Conservation (phyloP, 2,888 invertebrate genomes). For the Ophioninae sp. region DNA sequence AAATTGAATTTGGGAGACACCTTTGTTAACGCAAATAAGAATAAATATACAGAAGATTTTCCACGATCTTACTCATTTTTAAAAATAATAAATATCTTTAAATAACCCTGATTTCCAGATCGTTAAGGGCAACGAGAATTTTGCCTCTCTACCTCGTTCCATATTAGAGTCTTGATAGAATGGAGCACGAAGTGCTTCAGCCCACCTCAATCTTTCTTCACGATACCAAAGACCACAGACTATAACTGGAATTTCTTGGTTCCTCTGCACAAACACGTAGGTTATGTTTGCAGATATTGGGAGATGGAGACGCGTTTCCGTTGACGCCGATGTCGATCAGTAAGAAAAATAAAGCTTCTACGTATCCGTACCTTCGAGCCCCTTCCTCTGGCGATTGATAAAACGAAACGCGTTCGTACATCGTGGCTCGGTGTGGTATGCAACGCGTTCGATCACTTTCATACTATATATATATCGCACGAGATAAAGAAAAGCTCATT, state of each 20-base stretch:
- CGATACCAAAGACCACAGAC: background rate
- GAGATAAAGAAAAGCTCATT: slow-evolving; percentile 34
- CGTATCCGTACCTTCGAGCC: slow-evolving; percentile 5
- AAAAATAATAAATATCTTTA: no score
- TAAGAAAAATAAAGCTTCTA: slow-evolving; percentile 5
- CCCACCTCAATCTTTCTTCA: background rate
- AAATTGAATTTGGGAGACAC: no score
- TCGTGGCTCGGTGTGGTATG: background rate
- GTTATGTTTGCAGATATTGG: slow-evolving; percentile 10
- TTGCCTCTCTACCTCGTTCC: background rate
- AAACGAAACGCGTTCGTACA: background rate
- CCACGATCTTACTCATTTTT: no score
- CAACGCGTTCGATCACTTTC: slow-evolving; percentile 4
- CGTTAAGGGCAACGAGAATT: background rate
- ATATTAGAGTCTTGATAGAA: background rate
- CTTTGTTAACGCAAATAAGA: no score
- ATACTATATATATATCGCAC: slow-evolving; percentile 1
- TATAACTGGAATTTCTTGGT: background rate
- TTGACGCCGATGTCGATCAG: background rate
- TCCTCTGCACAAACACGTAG: background rate
- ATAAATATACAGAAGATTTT: no score
- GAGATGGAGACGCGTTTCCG: background rate
- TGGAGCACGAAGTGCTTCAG: background rate
- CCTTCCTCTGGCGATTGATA: slow-evolving; percentile 6
- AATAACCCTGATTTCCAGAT: no score